phyloP scores from a whole-genome alignment of 1,140 invertebrate genomes.

The Bombus huntii region DNA sequence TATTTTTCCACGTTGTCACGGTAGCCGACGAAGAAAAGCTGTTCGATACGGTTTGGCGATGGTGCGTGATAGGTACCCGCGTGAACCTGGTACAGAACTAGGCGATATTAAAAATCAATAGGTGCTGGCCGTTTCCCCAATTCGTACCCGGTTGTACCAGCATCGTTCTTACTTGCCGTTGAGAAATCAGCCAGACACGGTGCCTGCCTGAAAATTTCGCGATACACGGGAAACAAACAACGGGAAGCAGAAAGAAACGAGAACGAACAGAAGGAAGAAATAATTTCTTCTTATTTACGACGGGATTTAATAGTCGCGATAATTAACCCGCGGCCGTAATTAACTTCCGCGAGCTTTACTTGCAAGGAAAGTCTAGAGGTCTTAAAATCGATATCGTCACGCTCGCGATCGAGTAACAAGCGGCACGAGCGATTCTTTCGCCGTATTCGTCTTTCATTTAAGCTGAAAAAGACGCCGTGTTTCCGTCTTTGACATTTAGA shows the following conservation, averaged over 20 bases:
- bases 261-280: neutral
- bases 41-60: constrained; percentile 34
- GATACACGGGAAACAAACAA: neutral
- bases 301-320: neutral
- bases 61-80: constrained; percentile 56
- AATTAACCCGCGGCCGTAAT: constrained; percentile 8
- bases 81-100: constrained; percentile 56
- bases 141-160: constrained; percentile 58
- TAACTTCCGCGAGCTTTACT: neutral
- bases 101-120: constrained; percentile 69
- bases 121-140: constrained; percentile 40
- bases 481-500: neutral
- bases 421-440: neutral
- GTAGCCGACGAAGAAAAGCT: neutral
- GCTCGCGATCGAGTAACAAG: neutral
- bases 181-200: neutral
- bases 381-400: constrained; percentile 7
- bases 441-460: no score
- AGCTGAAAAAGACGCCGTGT: neutral
- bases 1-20: neutral
- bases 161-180: constrained; percentile 8
- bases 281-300: constrained; percentile 9
- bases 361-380: neutral
- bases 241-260: no score
- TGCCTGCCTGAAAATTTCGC: neutral